Conservation (phyloP, 2,113 vertebrate species). For the Climacteris rufus region DNA sequence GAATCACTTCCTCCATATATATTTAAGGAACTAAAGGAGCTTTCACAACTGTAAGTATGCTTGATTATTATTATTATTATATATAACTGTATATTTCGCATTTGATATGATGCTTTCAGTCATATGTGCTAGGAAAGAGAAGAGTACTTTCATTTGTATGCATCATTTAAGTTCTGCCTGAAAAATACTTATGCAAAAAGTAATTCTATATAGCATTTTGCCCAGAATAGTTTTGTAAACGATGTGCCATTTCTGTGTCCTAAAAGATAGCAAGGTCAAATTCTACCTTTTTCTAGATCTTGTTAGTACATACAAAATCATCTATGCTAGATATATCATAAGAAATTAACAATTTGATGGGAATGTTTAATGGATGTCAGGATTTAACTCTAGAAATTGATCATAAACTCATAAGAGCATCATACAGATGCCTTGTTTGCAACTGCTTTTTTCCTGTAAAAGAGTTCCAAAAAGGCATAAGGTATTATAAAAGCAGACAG, state of each 20-base stretch:
- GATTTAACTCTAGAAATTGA: background rate
- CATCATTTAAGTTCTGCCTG: background rate
- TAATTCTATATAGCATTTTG: background rate
- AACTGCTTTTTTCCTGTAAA: background rate
- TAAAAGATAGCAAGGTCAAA: background rate
- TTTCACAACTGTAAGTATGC: constrained; percentile 90
- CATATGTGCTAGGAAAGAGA: background rate
- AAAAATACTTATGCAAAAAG: background rate
- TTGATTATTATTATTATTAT: background rate
- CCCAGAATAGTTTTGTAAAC: background rate
- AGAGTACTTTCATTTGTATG: background rate
- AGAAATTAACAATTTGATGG: background rate
- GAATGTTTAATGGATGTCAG: background rate
- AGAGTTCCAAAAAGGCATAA: background rate
- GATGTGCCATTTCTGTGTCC: background rate
- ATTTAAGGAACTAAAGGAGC: constrained; percentile 86
- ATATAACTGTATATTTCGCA: background rate
- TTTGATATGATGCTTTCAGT: background rate
- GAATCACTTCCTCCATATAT: constrained; percentile 79
- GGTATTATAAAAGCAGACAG: background rate
- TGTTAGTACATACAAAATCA: background rate
- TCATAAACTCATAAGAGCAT: background rate
- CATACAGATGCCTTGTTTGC: background rate
- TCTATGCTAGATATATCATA: background rate
- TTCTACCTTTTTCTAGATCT: background rate